phyloP scores from a whole-genome alignment of 1,140 invertebrate genomes.

The Episyrphus balteatus region DNA sequence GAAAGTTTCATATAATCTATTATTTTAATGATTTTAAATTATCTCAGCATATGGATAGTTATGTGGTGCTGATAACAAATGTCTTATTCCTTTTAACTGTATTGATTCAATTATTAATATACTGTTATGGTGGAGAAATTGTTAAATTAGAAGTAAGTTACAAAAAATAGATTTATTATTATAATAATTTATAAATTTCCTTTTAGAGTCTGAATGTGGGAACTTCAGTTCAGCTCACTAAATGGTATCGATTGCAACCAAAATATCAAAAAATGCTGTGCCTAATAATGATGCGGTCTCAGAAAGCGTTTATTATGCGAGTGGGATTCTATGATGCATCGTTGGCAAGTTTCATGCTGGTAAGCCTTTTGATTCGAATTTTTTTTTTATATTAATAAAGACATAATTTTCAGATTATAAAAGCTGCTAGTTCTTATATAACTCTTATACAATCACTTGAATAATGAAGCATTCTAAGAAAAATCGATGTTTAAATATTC shows the following conservation, averaged over 20 bases:
- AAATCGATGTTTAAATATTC: too few species aligned
- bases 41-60: constrained; percentile 20
- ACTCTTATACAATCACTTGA: too few species aligned
- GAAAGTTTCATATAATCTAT: not conserved
- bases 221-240: constrained; percentile 17
- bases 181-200: too few species aligned
- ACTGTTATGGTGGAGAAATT: constrained; percentile 30
- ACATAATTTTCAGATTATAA: too few species aligned
- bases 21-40: not conserved
- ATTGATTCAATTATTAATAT: constrained; percentile 28
- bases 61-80: constrained; percentile 21
- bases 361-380: constrained; percentile 7
- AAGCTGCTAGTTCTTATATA: too few species aligned
- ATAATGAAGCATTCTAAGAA: too few species aligned
- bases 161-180: too few species aligned
- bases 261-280: constrained; percentile 14
- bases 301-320: constrained; percentile 21
- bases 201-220: constrained; percentile 21
- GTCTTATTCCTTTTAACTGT: constrained; percentile 24
- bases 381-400: too few species aligned
- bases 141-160: constrained; percentile 23
- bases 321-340: constrained; percentile 33
- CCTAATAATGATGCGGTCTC: constrained; percentile 24
- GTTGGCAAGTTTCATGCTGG: constrained; percentile 24
- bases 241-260: constrained; percentile 22